Conservation (phyloP, 2,797 vertebrate genomes). For the Brachyalestes nurse region DNA sequence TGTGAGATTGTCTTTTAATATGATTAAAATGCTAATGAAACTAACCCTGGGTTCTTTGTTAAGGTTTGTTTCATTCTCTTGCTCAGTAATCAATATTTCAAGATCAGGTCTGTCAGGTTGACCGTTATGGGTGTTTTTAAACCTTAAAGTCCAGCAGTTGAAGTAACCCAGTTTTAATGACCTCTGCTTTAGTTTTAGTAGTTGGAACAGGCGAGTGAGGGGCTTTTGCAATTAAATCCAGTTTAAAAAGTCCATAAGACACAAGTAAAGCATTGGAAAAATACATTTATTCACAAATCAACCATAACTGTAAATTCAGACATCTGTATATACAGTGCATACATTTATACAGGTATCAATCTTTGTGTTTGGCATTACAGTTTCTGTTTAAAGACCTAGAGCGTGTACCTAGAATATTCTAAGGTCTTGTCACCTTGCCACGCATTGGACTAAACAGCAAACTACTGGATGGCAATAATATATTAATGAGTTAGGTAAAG, state of each 20-base stretch:
- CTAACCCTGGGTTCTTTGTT: not conserved
- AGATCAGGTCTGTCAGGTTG: not conserved
- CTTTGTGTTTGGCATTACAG: constrained; percentile 64
- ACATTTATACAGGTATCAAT: constrained; percentile 59
- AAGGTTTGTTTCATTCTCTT: not conserved
- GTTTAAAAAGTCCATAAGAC: not conserved
- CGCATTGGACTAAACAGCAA: not conserved
- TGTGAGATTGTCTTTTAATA: constrained; percentile 20
- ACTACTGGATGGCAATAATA: constrained; percentile 6
- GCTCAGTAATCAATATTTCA: too few species aligned
- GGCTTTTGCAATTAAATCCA: not conserved
- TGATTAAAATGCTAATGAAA: constrained; percentile 45
- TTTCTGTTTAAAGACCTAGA: constrained; percentile 38
- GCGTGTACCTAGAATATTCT: not conserved
- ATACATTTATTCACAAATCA: constrained; percentile 82
- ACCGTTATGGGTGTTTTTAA: too few species aligned
- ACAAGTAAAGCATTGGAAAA: constrained; percentile 71
- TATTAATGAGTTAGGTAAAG: not conserved
- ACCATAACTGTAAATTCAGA: constrained; percentile 59
- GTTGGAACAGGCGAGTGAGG: too few species aligned
- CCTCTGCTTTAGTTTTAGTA: too few species aligned
- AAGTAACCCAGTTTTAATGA: too few species aligned
- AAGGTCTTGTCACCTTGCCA: not conserved
- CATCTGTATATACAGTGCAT: constrained; percentile 60
- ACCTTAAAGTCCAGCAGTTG: too few species aligned